Base-by-base conservation (phyloP, 53 echinoderm and acorn worm genomes). In the Apostichopus leukothele region DNA sequence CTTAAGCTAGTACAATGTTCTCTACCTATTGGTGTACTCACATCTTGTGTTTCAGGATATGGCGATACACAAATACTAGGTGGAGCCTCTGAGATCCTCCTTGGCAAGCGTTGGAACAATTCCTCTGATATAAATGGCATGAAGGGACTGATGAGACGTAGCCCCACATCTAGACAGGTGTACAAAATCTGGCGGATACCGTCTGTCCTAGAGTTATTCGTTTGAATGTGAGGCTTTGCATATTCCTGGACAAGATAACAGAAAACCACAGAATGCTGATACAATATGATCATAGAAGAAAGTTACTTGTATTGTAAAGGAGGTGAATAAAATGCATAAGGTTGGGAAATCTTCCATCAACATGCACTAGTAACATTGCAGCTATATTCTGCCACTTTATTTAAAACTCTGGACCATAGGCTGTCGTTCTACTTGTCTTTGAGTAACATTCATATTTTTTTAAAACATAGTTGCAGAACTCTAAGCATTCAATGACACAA, bases 121-220 rank as follows among this genome's bases (percentile, higher is more conserved):
- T 97, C 98, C 92, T 97, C 98, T 0, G 94, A 90, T 26, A 95
- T 86, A 85, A 93, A 97, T 7, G 95, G 98, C 98, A 97, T 97
- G 94, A 97, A 92, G 51, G 98, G 98, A 80, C 95, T 94, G 73
- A 97, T 94, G n/a, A 97, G 95, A 26, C 95, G 91, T 18, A 97
- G 92, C 16, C 94, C 98, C 7, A 90, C 83, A 18, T 94, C 93
- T 19, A 95, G 86, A 74, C 95, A 95, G 67, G 90, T 94, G 86
- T 86, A 86, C 5, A 86, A 73, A 5, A 86, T 53, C 53, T 86
- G 86, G 39, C 86, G 86, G 26, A 86, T 86, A 86, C 51, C 73
- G 26, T 86, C 86, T 14, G n/a, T 9, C 11, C 86, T 39, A 6
- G 51, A 7, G 54, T 86, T 13, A 71, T 50, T 50, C 50, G 20